These are phyloP conservation scores for Luperina nickerlii DNA, from an alignment of 2,888 invertebrate species.

Conservation along the genomic window DNA sequence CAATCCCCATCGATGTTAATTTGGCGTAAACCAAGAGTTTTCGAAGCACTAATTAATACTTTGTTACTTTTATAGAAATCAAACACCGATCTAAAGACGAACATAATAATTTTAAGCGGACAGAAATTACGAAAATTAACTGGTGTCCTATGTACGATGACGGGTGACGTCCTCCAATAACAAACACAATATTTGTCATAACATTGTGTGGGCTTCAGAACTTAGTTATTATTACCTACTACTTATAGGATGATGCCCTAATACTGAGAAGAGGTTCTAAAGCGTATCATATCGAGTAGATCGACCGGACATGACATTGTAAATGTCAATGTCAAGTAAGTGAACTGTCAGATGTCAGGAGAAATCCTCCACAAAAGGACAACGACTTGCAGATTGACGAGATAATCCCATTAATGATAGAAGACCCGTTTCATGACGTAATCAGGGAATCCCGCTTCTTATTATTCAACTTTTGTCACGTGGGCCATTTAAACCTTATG, in stretches of 20 bases:
- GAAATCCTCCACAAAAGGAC: neutral
- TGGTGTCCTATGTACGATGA: neutral
- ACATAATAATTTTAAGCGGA: neutral
- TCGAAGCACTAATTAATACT: neutral
- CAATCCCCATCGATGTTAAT: neutral
- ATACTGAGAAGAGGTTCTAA: slow-evolving; percentile 32
- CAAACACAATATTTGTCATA: slow-evolving; percentile 30
- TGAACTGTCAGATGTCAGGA: slow-evolving; percentile 7
- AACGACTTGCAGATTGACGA: slow-evolving; percentile 17
- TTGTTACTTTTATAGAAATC: neutral
- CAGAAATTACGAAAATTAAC: neutral
- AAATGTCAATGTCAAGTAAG: slow-evolving; percentile 34
- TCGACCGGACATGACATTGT: slow-evolving; percentile 48
- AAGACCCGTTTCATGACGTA: slow-evolving; percentile 36
- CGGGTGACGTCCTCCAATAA: slow-evolving; percentile 16
- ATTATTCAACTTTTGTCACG: slow-evolving; percentile 54
- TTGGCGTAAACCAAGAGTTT: neutral
- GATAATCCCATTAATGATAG: slow-evolving; percentile 33
- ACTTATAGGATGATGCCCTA: slow-evolving; percentile 26
- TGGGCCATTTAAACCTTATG: slow-evolving; percentile 40
- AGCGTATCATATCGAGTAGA: slow-evolving; percentile 19
- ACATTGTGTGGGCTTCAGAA: slow-evolving; percentile 17
- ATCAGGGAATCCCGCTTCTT: slow-evolving; percentile 55
- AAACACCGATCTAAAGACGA: neutral
- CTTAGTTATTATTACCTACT: slow-evolving; percentile 15